phyloP scores from a whole-genome alignment of 2,888 invertebrate genomes.

The Drosophila dives region DNA sequence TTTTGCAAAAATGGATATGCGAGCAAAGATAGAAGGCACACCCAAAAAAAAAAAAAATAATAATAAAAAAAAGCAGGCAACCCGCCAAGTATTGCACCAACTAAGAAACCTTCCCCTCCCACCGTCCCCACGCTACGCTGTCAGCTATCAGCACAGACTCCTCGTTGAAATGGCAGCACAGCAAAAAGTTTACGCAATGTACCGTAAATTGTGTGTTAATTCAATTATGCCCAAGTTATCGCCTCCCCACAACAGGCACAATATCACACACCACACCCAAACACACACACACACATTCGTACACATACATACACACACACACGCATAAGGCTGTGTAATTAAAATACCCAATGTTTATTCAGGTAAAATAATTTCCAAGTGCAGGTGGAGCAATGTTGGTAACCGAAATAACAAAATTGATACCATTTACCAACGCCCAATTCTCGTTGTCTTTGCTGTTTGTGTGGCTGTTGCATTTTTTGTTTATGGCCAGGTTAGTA shows the following conservation, averaged over 20 bases:
- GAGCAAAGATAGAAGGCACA: background rate
- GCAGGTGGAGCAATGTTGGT: conserved; percentile 51
- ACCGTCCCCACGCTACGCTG: background rate
- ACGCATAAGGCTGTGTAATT: conserved; percentile 67
- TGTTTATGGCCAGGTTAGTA: conserved; percentile 61
- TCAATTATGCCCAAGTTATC: conserved; percentile 76
- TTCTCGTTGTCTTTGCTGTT: conserved; percentile 9
- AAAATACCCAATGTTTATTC: conserved; percentile 83
- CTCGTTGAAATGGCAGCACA: conserved; percentile 30
- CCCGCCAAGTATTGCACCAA: conserved; percentile 38
- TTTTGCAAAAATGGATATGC: conserved; percentile 35
- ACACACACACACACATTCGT: conserved; percentile 23
- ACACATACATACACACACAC: conserved; percentile 16
- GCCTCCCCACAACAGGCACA: conserved; percentile 44
- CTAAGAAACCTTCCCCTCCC: background rate
- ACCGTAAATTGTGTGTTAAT: conserved; percentile 82
- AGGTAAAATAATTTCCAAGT: conserved; percentile 82
- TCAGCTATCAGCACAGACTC: conserved; percentile 23
- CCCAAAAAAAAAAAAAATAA: conserved; percentile 11
- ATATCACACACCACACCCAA: conserved; percentile 6
- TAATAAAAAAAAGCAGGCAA: conserved; percentile 17
- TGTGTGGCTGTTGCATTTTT: conserved; percentile 31
- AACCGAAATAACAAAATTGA: conserved; percentile 73
- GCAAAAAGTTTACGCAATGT: conserved; percentile 79
- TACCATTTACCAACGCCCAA: conserved; percentile 52